These are phyloP conservation scores for Valencia hispanica DNA, from an alignment of 2,797 vertebrate genomes.

Conservation along the genomic window DNA sequence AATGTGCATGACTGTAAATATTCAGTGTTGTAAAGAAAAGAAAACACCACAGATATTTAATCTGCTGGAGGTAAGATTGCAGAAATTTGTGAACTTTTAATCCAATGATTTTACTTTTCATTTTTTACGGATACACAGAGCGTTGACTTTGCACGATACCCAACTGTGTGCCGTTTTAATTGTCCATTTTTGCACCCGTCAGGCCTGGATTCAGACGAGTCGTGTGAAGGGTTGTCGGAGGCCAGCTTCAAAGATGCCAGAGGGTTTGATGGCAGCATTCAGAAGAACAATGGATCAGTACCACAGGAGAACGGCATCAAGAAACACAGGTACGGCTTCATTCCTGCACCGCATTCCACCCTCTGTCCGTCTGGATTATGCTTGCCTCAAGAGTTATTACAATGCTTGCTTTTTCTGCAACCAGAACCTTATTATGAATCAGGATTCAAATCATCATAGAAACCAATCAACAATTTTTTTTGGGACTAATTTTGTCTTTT, in stretches of 20 bases:
- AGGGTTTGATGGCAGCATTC: slow-evolving; percentile 74
- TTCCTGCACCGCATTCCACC: slow-evolving; percentile 48
- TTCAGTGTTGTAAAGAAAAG: slow-evolving; percentile 1
- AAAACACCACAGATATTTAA: slow-evolving; percentile 1
- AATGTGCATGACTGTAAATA: neutral
- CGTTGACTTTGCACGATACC: neutral
- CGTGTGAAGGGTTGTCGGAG: slow-evolving; percentile 91
- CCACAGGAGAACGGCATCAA: slow-evolving; percentile 92
- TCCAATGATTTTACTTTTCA: neutral
- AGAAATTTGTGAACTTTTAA: neutral
- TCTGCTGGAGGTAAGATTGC: neutral
- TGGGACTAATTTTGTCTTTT: neutral
- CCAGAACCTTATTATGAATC: neutral
- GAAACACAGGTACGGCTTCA: slow-evolving; percentile 86
- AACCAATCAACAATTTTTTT: too few relatives aligned
- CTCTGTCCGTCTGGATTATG: neutral
- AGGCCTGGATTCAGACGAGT: slow-evolving; percentile 97
- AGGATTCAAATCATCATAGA: neutral
- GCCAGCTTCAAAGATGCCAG: slow-evolving; percentile 87
- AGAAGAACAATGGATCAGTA: slow-evolving; percentile 82
- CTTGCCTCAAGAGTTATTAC: neutral
- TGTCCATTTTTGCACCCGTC: slow-evolving; percentile 5
- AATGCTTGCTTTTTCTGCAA: neutral
- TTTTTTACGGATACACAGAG: neutral
- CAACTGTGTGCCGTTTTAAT: neutral